Conservation (phyloP, 1,140 invertebrate species). For the Euglossa dilemma region DNA sequence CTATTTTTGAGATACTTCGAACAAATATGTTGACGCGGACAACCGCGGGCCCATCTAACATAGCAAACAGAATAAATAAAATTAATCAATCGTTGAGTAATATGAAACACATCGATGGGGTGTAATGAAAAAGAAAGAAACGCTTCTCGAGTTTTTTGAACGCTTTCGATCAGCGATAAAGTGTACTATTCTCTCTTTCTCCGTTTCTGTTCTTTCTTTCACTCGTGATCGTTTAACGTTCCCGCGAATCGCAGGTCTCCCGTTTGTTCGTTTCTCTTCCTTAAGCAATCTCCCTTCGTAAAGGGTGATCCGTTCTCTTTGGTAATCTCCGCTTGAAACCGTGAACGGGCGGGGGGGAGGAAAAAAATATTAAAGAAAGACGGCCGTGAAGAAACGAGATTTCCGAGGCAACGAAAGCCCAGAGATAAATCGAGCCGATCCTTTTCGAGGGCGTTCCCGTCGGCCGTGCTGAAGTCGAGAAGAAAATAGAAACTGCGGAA, state of each 20-base stretch:
- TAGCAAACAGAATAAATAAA: conserved; percentile 81
- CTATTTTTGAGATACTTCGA: conserved; percentile 98
- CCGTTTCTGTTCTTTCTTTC: background rate
- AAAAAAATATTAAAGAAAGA: background rate
- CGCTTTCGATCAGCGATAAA: background rate
- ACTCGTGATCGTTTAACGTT: background rate
- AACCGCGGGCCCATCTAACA: conserved; percentile 93
- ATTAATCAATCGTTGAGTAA: conserved; percentile 77
- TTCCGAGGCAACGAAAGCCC: too few relatives aligned
- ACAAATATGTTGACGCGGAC: conserved; percentile 98
- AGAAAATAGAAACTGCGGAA: background rate
- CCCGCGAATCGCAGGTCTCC: background rate
- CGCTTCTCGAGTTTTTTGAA: conserved; percentile 9
- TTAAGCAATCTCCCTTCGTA: too few relatives aligned
- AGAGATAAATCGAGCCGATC: background rate
- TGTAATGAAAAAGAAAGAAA: conserved; percentile 32
- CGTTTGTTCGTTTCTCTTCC: too few relatives aligned
- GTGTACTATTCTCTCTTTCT: background rate
- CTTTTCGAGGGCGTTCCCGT: background rate
- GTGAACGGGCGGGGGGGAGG: background rate
- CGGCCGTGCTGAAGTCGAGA: too few relatives aligned
- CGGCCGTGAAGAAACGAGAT: background rate
- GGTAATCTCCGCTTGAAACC: background rate
- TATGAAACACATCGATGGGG: conserved; percentile 54
- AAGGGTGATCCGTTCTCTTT: background rate